Base-by-base conservation (phyloP, 2,797 vertebrate species). In the Notolabrus celidotus region DNA sequence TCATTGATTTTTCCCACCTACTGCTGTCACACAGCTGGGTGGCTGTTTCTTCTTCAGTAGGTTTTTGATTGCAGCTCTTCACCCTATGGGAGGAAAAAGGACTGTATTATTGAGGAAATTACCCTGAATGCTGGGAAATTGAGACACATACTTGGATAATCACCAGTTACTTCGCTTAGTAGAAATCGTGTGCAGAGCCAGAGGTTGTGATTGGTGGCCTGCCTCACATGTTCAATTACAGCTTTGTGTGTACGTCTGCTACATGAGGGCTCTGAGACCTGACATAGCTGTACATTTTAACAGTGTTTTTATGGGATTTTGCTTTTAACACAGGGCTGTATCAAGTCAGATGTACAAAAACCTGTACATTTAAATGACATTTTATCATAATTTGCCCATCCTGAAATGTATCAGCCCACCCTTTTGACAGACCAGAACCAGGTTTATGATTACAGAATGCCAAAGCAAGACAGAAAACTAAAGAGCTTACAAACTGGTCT, bases 11-110 rank as follows among this genome's bases (percentile, higher is more conserved):
- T 67, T 71, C 65, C 45, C 51, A 62, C 70, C 61, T 71, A 77
- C 84, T 52, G 74, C 74, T 45, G 62, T 25, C 49, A 50, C 88
- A 52, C 85, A 88, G 85, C 81, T 79, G 80, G 85, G 39, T 25
- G 7, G 54, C 72, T 34, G 56, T 59, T 63, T 63, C 47, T 61
- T 62, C 54, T 52, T 42, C 41, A 65, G 50, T 60, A 59, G 42
- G 17, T 71, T 62, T 83, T 69, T 85, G 80, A 82, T 81, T 82
- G 63, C 81, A 70, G 57, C 58, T 55, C 46, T 76, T 46, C 46
- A 17, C 33, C 41, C 23, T 9, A 39, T 1, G 5, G 33, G 4
- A 25, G 8, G 7, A 27, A 19, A 39, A 71, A 17, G 10, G 9
- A 55, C 29, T 60, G 45, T 45, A 57, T 77, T 79, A 55, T 27